These are phyloP conservation scores for Epinephelus moara DNA, from an alignment of 2,113 vertebrate species.

Conservation along the genomic window DNA sequence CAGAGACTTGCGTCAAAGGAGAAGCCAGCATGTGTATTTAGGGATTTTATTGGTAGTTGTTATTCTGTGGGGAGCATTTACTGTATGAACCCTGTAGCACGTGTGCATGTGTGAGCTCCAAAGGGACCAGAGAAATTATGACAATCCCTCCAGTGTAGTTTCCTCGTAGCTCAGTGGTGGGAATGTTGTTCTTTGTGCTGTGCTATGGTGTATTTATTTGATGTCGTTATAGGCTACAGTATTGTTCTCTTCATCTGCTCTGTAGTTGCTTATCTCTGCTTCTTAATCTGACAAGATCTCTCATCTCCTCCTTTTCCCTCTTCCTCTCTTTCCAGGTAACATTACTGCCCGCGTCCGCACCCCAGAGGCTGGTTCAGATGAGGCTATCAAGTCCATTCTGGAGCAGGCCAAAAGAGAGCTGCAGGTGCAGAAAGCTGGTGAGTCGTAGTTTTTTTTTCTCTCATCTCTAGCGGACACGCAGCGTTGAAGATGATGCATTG, in stretches of 20 bases:
- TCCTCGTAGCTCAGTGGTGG: constrained; percentile 63
- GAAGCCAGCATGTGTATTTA: constrained; percentile 77
- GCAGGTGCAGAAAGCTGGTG: constrained; percentile 97
- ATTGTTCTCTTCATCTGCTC: constrained; percentile 23
- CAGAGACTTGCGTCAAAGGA: constrained; percentile 73
- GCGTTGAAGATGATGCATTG: constrained; percentile 9
- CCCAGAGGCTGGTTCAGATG: constrained; percentile 92
- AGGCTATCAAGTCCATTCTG: constrained; percentile 97
- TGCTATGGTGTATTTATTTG: constrained; percentile 57
- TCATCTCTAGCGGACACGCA: constrained; percentile 7
- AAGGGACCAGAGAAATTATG: constrained; percentile 56
- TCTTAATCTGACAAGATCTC: constrained; percentile 43
- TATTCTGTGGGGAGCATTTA: constrained; percentile 74
- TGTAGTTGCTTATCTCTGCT: constrained; percentile 36
- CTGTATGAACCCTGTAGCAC: constrained; percentile 60
- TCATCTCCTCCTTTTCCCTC: constrained; percentile 46
- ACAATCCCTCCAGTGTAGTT: constrained; percentile 60
- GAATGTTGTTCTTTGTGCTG: constrained; percentile 72
- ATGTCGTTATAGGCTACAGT: constrained; percentile 25
- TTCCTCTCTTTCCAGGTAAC: constrained; percentile 86
- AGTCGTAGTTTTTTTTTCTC: constrained; percentile 11
- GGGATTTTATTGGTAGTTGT: constrained; percentile 72
- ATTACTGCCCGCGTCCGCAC: constrained; percentile 94
- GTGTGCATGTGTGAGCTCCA: constrained; percentile 77
- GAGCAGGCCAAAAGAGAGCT: constrained; percentile 97